Evolutionary conservation across 2,797 vertebrate genomes (phyloP), one percentile per base, ranked within the genome.

Genomic region (Mormyrus proboscirostris): DNA sequence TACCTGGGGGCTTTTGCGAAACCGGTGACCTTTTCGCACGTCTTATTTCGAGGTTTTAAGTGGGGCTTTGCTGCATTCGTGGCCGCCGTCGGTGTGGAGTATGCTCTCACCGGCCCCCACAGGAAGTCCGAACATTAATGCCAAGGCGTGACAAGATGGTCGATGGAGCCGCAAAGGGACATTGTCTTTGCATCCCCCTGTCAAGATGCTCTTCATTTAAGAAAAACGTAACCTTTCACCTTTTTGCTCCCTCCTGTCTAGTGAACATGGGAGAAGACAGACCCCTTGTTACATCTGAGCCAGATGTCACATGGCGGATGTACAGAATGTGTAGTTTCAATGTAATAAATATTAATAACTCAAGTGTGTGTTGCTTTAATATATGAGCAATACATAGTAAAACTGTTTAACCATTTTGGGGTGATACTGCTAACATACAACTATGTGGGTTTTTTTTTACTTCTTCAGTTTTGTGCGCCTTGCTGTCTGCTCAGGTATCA

Each of bases 31-130:
- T 3, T 99, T 69, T 87, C 90, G 9, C 93, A 97, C 0, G 93
- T 97, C 49, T 3, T 98, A 25, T n/a, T 96, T 50, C 97, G 91
- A 93, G 98, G 98, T 86, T 96, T 99, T 94, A 97, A 97, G 91
- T 98, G 96, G 95, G 98, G 98, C 90, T 97, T 97, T 94, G 95
- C 95, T 88, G 98, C 98, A 3, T 99, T 99, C 2, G 94, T 97
- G n/a, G 94, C 98, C 47, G 96, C 98, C 88, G 93, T 97, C 87
- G 98, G 96, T 2, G 94, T 97, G 41, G 98, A 99, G 92, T 99
- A 99, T 90, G 49, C 95, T 0, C 85, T 99, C 44, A 96, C 96
- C 88, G 25, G 85, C 94, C 97, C 93, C 91, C 96, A 93, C 89
- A 97, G 95, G 97, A 98, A 95, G 93, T 93, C 93, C 0, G 93